phyloP scores from a whole-genome alignment of 1,140 invertebrate genomes.

The Penaeus indicus region DNA sequence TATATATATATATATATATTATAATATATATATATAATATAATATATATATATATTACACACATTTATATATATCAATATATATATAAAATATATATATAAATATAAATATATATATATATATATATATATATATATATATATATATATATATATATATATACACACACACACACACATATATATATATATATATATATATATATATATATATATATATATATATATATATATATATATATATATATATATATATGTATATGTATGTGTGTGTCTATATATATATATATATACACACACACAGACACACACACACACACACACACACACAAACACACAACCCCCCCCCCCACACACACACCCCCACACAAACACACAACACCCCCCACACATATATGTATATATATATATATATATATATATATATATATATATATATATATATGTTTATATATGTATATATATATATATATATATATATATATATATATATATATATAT shows the following conservation, averaged over 20 bases:
- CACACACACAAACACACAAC: too few species aligned
- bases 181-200: slow-evolving; percentile 16
- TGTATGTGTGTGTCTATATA: neutral
- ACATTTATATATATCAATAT: slow-evolving; percentile 12
- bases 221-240: slow-evolving; percentile 25
- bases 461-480: slow-evolving; percentile 14
- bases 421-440: slow-evolving; percentile 15
- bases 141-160: slow-evolving; percentile 25
- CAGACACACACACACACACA: neutral
- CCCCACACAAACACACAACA: neutral
- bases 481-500: neutral
- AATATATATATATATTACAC: neutral
- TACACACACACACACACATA: neutral
- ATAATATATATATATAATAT: neutral
- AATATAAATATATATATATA: neutral
- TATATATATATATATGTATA: slow-evolving; percentile 10
- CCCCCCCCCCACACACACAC: neutral
- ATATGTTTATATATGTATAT: slow-evolving; percentile 8
- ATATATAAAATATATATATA: neutral
- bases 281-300: slow-evolving; percentile 1
- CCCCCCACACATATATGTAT: neutral
- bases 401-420: slow-evolving; percentile 16
- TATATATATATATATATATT: slow-evolving; percentile 11
- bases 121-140: neutral
- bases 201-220: slow-evolving; percentile 16